Evolutionary conservation across 2,113 vertebrate genomes (phyloP).

Genomic region (Catharus minimus): DNA sequence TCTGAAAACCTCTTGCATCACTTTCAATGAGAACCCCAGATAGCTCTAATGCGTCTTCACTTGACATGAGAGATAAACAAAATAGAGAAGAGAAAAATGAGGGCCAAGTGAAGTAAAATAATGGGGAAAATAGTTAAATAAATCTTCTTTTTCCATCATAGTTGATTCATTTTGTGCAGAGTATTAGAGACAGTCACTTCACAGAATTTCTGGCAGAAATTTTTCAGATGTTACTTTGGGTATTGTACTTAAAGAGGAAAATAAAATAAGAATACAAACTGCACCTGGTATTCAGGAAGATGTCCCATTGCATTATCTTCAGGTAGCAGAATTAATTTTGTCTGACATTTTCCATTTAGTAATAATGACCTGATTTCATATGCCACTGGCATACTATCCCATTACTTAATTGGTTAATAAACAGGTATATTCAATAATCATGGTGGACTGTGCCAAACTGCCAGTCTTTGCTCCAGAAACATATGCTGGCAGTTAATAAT

Average conservation of each 20-base stretch:
- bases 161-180: neutral
- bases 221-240: neutral
- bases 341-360: neutral
- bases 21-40: neutral
- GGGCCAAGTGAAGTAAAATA: neutral
- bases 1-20: neutral
- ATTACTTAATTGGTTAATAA: slow-evolving; percentile 35
- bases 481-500: neutral
- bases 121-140: neutral
- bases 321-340: neutral
- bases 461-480: slow-evolving; percentile 13
- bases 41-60: neutral
- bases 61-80: neutral
- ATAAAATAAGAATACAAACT: neutral
- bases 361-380: neutral
- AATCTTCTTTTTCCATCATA: neutral
- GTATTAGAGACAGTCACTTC: neutral
- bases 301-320: neutral
- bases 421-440: slow-evolving; percentile 8
- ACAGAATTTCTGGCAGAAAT: neutral
- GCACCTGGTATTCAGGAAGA: neutral
- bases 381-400: neutral
- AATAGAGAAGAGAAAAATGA: neutral
- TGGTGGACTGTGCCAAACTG: neutral
- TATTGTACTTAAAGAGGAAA: neutral